These are phyloP conservation scores for Drosophila funebris DNA, from an alignment of 1,140 invertebrate genomes.

Conservation along the genomic window DNA sequence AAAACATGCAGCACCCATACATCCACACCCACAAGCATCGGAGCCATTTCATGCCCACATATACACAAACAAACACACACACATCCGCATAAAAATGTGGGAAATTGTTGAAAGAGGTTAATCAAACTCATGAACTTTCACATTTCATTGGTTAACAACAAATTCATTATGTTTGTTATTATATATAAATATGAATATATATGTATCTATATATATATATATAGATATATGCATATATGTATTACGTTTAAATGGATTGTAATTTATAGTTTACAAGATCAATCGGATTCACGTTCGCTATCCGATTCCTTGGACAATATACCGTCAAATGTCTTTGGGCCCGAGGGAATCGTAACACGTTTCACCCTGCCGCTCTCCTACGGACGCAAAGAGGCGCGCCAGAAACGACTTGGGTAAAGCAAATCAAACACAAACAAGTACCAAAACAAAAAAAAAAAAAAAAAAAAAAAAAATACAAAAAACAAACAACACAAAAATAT, in stretches of 20 bases:
- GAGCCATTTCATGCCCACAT: no score
- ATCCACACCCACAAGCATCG: no score
- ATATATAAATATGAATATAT: no score
- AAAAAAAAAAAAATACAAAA: constrained; percentile 16
- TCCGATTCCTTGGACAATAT: constrained; percentile 84
- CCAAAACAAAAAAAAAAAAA: constrained; percentile 20
- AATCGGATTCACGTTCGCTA: constrained; percentile 83
- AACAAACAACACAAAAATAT: no score
- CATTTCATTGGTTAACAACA: no score
- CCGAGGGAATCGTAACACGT: constrained; percentile 84
- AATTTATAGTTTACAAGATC: constrained; percentile 84
- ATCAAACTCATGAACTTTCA: no score
- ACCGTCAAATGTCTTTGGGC: constrained; percentile 84
- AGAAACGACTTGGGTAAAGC: constrained; percentile 86
- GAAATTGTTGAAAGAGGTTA: no score
- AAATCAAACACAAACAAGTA: constrained; percentile 44
- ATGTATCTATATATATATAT: constrained; percentile 29
- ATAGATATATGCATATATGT: constrained; percentile 25
- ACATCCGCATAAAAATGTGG: no score
- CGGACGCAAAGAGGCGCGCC: constrained; percentile 86
- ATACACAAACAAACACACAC: no score
- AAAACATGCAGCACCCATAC: no score
- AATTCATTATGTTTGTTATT: no score
- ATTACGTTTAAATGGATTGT: constrained; percentile 58
- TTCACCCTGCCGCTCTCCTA: constrained; percentile 87